Evolutionary conservation across 2,888 invertebrate genomes (phyloP), one percentile per base, ranked within the genome.

Genomic region (Urechis unicinctus): DNA sequence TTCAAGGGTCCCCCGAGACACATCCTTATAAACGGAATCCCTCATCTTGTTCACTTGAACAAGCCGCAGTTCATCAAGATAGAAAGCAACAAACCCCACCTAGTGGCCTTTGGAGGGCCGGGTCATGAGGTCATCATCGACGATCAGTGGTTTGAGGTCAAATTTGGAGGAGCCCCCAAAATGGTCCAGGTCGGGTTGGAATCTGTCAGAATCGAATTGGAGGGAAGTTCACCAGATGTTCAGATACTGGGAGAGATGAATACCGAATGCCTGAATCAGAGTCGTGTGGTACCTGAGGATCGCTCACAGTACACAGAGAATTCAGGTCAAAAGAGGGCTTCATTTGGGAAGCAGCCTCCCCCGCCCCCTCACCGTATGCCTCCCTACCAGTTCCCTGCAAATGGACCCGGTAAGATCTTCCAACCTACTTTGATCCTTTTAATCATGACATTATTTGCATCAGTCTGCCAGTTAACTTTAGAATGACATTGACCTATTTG

Each of bases 1-100:
- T 87, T 95, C 64, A 96, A 96, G 21, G 90, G 90, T 13, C 94
- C 94, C 0, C 91, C 93, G 0, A 83, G 93, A 53, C 95, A 96
- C 71, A 80, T 97, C 36, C 90, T 86, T 68, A 86, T 98, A 49
- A 91, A 97, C 73, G 88, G 88, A 6, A 83, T 86, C 59, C 89
- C 90, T 82, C 72, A 68, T 57, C 54, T 64, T 9, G 68, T 78
- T 21, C 66, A 66, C 2, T 63, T 74, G 51, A 73, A 75, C 55
- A 63, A 62, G 42, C 69, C 74, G 2, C 36, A 48, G 36, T 56
- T 54, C 46, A 65, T 67, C 1, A 71, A 68, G 53, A 55, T 94
- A 87, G 56, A 63, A 29, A 62, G 68, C 26, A 69, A 68, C n/a
- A 57, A 69, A 13, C 67, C 68, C 28, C 71, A 73, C 50, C 67